A percentile compares a stretch with the other conserved stretches of the same genome.
phyloP scores from a whole-genome alignment of 1,140 invertebrate genomes.

The Vollenhovia emeryi region DNA sequence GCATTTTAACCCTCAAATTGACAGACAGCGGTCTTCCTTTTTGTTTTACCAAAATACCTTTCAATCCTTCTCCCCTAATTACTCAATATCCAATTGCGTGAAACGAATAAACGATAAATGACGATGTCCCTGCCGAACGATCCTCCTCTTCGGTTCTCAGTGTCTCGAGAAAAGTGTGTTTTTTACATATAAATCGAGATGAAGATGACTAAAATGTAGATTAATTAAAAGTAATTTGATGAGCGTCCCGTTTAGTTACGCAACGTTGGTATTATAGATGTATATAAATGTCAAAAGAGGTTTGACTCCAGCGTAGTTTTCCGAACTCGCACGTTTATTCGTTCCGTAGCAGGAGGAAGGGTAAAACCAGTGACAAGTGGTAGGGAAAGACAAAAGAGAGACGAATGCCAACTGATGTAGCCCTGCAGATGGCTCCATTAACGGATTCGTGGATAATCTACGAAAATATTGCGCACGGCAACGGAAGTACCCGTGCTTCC shows the following conservation, averaged over 20 bases:
- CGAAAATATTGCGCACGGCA: constrained; percentile 68
- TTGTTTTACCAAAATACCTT: background rate
- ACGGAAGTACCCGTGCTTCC: constrained; percentile 61
- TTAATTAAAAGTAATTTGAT: constrained; percentile 2
- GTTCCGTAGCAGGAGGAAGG: background rate
- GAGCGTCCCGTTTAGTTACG: background rate
- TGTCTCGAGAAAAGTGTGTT: background rate
- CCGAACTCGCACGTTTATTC: background rate
- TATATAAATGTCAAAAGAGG: constrained; percentile 1
- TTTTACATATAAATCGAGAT: background rate
- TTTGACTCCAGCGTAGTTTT: background rate
- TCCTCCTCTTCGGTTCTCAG: background rate
- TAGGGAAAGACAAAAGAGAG: constrained; percentile 36
- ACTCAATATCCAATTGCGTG: background rate
- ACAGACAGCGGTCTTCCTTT: background rate
- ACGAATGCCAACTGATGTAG: constrained; percentile 43
- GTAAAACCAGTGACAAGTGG: constrained; percentile 39
- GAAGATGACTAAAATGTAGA: background rate
- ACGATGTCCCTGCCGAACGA: background rate
- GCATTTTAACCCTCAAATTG: background rate
- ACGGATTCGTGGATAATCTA: constrained; percentile 66
- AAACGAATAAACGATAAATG: background rate
- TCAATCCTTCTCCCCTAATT: background rate
- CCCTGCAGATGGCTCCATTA: constrained; percentile 48
- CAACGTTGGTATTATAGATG: background rate